phyloP scores from a whole-genome alignment of 1,140 invertebrate species.

The Drosophila sechellia region DNA sequence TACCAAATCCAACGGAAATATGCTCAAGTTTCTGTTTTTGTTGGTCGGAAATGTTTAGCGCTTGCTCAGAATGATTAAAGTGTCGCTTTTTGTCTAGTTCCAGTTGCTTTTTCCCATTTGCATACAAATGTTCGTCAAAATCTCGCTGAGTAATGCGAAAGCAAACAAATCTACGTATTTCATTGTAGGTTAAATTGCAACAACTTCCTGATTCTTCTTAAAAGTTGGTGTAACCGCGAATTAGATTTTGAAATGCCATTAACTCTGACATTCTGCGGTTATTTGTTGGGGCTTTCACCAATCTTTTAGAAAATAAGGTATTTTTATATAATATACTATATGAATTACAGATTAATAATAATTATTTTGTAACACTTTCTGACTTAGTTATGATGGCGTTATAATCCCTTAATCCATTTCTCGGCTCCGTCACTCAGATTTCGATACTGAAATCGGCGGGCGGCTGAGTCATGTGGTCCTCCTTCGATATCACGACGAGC shows the following conservation, averaged over 20 bases:
- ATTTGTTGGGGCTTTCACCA: too few relatives aligned
- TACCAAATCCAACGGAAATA: slow-evolving; percentile 49
- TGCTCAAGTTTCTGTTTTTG: slow-evolving; percentile 67
- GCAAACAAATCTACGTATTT: slow-evolving; percentile 21
- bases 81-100: slow-evolving; percentile 52
- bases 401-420: slow-evolving; percentile 26
- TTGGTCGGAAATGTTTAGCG: slow-evolving; percentile 66
- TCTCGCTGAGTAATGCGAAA: slow-evolving; percentile 38
- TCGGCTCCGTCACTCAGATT: slow-evolving; percentile 37
- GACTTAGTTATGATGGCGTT: neutral
- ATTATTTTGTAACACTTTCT: neutral
- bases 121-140: slow-evolving; percentile 31
- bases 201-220: slow-evolving; percentile 31
- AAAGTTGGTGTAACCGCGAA: slow-evolving; percentile 19
- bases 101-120: slow-evolving; percentile 30
- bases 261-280: too few relatives aligned
- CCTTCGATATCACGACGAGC: slow-evolving; percentile 21
- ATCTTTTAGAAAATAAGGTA: too few relatives aligned
- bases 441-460: slow-evolving; percentile 36
- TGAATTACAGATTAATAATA: neutral
- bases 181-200: slow-evolving; percentile 9
- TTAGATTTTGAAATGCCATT: neutral
- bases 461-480: slow-evolving; percentile 30
- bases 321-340: too few relatives aligned
- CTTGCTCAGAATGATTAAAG: slow-evolving; percentile 67